Conservation (phyloP, 1,140 invertebrate genomes). For the Pomacea maculata region DNA sequence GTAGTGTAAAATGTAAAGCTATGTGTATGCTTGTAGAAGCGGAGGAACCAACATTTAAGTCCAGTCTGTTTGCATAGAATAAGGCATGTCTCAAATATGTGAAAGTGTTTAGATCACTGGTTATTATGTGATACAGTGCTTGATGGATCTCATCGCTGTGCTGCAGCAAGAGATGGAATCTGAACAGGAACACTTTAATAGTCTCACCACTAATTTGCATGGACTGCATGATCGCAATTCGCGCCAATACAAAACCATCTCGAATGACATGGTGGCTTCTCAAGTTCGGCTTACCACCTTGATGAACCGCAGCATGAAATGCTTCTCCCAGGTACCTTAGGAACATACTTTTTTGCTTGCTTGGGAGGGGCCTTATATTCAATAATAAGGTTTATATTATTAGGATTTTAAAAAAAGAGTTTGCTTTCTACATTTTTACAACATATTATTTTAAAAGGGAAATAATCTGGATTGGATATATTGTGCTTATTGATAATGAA, state of each 20-base stretch:
- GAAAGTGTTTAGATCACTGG: background rate
- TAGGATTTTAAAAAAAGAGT: too few relatives aligned
- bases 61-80: background rate
- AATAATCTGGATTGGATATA: too few relatives aligned
- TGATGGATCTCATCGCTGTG: conserved; percentile 50
- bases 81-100: background rate
- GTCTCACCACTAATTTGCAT: conserved; percentile 38
- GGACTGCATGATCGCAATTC: conserved; percentile 46
- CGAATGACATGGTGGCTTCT: conserved; percentile 50
- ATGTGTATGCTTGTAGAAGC: background rate
- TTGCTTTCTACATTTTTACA: too few relatives aligned
- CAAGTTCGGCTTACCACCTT: conserved; percentile 48
- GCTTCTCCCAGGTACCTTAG: conserved; percentile 52
- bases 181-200: conserved; percentile 57
- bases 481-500: too few relatives aligned
- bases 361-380: too few relatives aligned
- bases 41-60: too few relatives aligned
- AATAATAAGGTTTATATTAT: too few relatives aligned
- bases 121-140: conserved; percentile 32
- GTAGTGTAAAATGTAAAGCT: background rate
- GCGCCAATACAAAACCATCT: conserved; percentile 53
- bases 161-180: conserved; percentile 55
- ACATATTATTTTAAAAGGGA: too few relatives aligned
- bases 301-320: conserved; percentile 59
- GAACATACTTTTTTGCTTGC: background rate